These are phyloP conservation scores for Trachelus stipa DNA, from an alignment of 2,888 invertebrate species.

Conservation along the genomic window DNA sequence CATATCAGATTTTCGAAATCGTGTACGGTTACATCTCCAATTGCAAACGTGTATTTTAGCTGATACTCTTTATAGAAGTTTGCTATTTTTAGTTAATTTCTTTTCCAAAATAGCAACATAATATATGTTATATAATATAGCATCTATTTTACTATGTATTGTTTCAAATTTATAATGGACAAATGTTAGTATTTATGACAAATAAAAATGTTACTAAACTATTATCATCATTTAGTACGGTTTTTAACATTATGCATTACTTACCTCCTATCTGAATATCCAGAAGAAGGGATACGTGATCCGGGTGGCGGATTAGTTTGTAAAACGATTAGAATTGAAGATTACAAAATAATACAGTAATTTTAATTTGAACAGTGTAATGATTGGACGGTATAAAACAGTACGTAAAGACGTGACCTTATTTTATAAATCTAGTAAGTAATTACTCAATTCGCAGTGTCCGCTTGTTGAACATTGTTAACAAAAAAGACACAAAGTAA, in stretches of 20 bases:
- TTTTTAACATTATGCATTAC: background rate
- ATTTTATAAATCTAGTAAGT: background rate
- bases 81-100: background rate
- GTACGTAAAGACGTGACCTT: constrained; percentile 15
- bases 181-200: constrained; percentile 21
- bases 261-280: background rate
- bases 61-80: background rate
- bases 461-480: background rate
- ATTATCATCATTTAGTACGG: background rate
- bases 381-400: constrained; percentile 18
- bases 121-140: too few relatives aligned
- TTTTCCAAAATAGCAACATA: background rate
- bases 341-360: constrained; percentile 31
- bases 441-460: background rate
- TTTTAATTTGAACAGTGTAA: constrained; percentile 30
- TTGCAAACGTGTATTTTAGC: too few relatives aligned
- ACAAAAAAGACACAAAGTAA: background rate
- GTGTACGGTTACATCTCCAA: too few relatives aligned
- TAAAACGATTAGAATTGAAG: background rate
- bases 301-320: background rate
- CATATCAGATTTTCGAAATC: too few relatives aligned
- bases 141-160: background rate
- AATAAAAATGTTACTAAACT: constrained; percentile 10
- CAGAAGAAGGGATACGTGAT: background rate
- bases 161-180: constrained; percentile 23